Evolutionary conservation across 2,797 vertebrate genomes (phyloP).

Genomic region (Huso huso): DNA sequence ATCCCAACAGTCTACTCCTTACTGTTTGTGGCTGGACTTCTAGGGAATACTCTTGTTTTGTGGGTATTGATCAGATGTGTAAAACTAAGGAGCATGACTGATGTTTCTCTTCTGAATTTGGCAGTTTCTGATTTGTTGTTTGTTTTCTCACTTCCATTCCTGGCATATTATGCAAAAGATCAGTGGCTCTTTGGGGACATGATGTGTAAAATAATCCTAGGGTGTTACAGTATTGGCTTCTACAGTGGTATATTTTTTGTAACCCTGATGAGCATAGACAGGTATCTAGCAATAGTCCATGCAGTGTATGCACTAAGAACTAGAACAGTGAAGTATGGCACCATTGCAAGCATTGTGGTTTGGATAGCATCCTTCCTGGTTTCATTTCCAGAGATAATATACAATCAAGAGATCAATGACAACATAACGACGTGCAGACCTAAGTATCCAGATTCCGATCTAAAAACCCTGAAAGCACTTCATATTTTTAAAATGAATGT

Average conservation of each 20-base stretch:
- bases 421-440: conserved; percentile 40
- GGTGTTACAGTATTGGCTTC: conserved; percentile 70
- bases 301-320: conserved; percentile 67
- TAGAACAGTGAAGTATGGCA: conserved; percentile 61
- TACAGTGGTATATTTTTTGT: conserved; percentile 83
- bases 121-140: conserved; percentile 78
- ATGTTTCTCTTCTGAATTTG: conserved; percentile 80
- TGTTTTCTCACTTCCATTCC: conserved; percentile 76
- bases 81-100: conserved; percentile 76
- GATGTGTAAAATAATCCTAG: conserved; percentile 70
- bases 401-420: conserved; percentile 36
- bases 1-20: conserved; percentile 64
- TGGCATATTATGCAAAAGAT: conserved; percentile 65
- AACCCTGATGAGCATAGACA: conserved; percentile 80
- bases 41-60: conserved; percentile 72
- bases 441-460: conserved; percentile 14
- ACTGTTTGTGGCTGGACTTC: conserved; percentile 69
- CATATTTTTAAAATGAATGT: conserved; percentile 72
- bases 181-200: conserved; percentile 73
- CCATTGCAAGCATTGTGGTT: conserved; percentile 52
- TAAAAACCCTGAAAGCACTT: conserved; percentile 43
- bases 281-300: conserved; percentile 82
- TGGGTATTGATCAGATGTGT: conserved; percentile 67
- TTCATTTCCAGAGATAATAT: conserved; percentile 67
- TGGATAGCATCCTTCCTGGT: conserved; percentile 64